Conservation (phyloP, 53 echinoderm and acorn worm species). For the Actinopyga echinites region DNA sequence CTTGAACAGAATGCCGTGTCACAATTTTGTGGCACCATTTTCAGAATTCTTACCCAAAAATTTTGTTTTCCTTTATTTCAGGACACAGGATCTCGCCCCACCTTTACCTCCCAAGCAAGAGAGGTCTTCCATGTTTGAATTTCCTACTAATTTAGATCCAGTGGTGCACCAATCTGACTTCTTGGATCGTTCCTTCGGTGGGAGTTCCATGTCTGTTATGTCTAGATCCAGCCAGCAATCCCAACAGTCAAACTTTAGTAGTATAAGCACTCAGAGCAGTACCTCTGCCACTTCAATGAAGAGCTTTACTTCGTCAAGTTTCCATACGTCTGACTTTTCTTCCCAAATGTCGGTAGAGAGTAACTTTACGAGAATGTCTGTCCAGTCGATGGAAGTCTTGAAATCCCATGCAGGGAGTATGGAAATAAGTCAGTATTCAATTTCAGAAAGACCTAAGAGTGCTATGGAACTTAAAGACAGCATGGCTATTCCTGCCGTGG, state of each 20-base stretch:
- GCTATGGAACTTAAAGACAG: not conserved
- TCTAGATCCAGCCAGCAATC: constrained; percentile 81
- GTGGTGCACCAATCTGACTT: not conserved
- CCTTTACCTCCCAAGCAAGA: constrained; percentile 75
- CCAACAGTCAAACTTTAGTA: constrained; percentile 68
- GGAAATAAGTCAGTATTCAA: not conserved
- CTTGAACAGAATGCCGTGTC: too few relatives aligned
- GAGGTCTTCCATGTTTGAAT: constrained; percentile 38
- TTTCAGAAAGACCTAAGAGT: constrained; percentile 12
- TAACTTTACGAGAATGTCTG: constrained; percentile 10
- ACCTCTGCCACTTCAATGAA: constrained; percentile 54
- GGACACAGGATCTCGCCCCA: constrained; percentile 47
- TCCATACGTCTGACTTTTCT: not conserved
- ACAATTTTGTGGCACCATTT: not conserved
- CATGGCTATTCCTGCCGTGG: constrained; percentile 17
- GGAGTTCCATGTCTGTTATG: constrained; percentile 70
- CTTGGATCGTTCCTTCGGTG: constrained; percentile 71
- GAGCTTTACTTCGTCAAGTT: constrained; percentile 29
- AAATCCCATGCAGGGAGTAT: not conserved
- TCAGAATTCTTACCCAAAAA: not conserved
- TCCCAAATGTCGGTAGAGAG: not conserved
- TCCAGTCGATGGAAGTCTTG: constrained; percentile 32
- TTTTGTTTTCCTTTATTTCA: constrained; percentile 11
- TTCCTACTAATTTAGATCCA: not conserved
- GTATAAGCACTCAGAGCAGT: constrained; percentile 73